phyloP scores from a whole-genome alignment of 2,888 invertebrate species.

The Oegoconia quadripuncta region DNA sequence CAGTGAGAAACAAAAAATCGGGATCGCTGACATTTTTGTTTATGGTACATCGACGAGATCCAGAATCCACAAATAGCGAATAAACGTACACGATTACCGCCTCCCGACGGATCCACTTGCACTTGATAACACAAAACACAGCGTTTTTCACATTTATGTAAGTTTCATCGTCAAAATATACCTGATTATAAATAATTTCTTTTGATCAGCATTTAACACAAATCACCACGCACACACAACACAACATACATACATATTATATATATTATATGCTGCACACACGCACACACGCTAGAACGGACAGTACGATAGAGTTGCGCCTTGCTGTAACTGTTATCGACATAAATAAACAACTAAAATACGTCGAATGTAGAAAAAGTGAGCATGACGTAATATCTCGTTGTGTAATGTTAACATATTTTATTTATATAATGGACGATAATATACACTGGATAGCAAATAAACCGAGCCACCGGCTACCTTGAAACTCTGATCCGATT shows the following conservation, averaged over 20 bases:
- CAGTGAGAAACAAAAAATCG: constrained; percentile 78
- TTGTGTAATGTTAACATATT: no score
- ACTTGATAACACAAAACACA: constrained; percentile 75
- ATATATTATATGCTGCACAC: no score
- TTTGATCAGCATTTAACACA: constrained; percentile 78
- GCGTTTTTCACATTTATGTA: constrained; percentile 73
- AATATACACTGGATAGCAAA: no score
- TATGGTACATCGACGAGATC: constrained; percentile 78
- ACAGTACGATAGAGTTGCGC: constrained; percentile 20
- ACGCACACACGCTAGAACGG: constrained; percentile 5
- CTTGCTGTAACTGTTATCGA: constrained; percentile 1
- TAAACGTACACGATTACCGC: constrained; percentile 78
- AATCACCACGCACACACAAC: constrained; percentile 80
- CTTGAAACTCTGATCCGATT: no score
- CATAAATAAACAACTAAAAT: background rate
- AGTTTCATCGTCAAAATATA: constrained; percentile 71
- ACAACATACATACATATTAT: constrained; percentile 70
- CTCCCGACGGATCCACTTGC: constrained; percentile 75
- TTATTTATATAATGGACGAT: no score
- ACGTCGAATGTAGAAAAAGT: background rate
- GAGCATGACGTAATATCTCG: no score
- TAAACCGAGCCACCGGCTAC: no score
- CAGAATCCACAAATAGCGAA: constrained; percentile 78
- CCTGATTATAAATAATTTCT: constrained; percentile 69
- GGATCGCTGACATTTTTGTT: constrained; percentile 80